Conservation (phyloP, 2,113 vertebrate genomes). For the Fregata magnificens region DNA sequence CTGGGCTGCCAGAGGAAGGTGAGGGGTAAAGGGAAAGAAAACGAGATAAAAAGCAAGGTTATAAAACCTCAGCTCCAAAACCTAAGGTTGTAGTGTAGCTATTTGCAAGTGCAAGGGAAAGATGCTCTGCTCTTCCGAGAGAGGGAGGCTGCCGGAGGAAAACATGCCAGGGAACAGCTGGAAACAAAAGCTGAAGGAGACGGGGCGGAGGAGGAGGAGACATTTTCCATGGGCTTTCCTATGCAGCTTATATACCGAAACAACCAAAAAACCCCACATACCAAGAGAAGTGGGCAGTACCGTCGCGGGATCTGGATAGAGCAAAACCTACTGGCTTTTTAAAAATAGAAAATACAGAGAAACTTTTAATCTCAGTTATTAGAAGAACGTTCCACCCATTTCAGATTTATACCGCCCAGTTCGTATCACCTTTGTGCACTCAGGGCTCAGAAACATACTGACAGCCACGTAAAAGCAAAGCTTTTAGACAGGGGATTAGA, state of each 20-base stretch:
- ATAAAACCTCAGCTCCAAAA: neutral
- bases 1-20: neutral
- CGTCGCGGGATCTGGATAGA: neutral
- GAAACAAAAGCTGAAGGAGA: conserved; percentile 20
- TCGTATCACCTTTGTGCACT: neutral
- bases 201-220: neutral
- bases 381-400: neutral
- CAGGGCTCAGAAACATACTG: neutral
- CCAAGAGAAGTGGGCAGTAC: neutral
- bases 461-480: neutral
- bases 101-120: neutral
- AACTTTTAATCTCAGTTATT: neutral
- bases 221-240: neutral
- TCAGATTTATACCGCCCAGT: neutral
- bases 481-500: neutral
- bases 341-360: neutral
- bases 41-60: neutral
- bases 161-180: conserved; percentile 17
- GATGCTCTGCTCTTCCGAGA: neutral
- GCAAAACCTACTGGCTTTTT: neutral
- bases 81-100: neutral
- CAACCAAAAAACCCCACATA: neutral
- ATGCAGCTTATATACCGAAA: neutral
- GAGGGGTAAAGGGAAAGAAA: neutral
- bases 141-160: neutral